Conservation (phyloP, 2,113 vertebrate genomes). For the Xiphias gladius region DNA sequence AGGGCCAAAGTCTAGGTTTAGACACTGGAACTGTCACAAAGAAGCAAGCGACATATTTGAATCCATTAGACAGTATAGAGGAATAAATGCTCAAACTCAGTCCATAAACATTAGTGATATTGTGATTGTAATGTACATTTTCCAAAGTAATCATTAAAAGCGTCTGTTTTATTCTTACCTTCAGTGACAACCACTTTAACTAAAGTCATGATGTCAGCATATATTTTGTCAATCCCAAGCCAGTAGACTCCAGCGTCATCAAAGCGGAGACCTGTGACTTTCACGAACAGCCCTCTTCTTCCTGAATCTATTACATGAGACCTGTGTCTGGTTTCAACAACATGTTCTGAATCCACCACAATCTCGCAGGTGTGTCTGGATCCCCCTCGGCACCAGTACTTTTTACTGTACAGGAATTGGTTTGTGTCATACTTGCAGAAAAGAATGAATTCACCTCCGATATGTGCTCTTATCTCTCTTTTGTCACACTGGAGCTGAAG, state of each 20-base stretch:
- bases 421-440: conserved; percentile 65
- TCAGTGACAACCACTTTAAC: conserved; percentile 75
- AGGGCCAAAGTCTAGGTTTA: conserved; percentile 68
- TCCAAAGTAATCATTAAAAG: neutral
- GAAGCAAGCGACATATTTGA: neutral
- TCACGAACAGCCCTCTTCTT: conserved; percentile 57
- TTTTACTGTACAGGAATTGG: conserved; percentile 58
- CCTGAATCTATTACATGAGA: conserved; percentile 29
- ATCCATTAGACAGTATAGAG: neutral
- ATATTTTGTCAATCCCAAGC: conserved; percentile 80
- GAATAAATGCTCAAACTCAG: neutral
- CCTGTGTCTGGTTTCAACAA: conserved; percentile 8
- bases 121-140: neutral
- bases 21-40: conserved; percentile 73
- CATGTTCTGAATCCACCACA: conserved; percentile 72
- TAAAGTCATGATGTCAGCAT: conserved; percentile 78
- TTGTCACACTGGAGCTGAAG: conserved; percentile 76
- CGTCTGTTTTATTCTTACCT: conserved; percentile 61
- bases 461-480: conserved; percentile 40
- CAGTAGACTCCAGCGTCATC: conserved; percentile 80
- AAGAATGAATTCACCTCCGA: conserved; percentile 69
- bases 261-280: conserved; percentile 64
- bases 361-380: conserved; percentile 70
- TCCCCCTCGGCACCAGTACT: conserved; percentile 83
- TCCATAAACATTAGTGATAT: too few relatives aligned